phyloP scores from a whole-genome alignment of 2,797 vertebrate genomes.

The Nannoperca australis region DNA sequence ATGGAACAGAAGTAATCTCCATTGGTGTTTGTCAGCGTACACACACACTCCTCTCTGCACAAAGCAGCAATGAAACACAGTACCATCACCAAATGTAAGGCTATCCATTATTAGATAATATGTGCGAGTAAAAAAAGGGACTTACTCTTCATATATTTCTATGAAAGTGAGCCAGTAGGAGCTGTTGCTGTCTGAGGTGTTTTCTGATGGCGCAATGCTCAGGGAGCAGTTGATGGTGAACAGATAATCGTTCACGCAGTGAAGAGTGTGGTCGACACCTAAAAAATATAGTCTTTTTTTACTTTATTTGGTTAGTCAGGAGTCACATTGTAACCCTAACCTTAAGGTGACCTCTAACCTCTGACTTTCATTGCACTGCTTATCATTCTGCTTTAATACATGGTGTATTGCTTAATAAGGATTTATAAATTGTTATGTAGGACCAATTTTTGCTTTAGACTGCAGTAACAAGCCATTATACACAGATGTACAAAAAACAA shows the following conservation, averaged over 20 bases:
- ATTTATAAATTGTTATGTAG: too few species aligned
- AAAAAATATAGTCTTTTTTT: neutral
- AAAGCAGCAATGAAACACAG: neutral
- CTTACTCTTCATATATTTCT: slow-evolving; percentile 3
- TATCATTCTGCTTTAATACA: too few species aligned
- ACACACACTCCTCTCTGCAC: slow-evolving; percentile 36
- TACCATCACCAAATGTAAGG: neutral
- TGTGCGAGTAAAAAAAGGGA: neutral
- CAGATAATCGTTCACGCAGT: slow-evolving; percentile 78
- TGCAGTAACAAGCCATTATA: neutral
- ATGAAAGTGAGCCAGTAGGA: slow-evolving; percentile 58
- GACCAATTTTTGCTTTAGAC: neutral
- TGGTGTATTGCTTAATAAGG: too few species aligned
- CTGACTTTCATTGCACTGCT: too few species aligned
- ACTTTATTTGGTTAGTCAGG: neutral
- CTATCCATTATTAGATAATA: neutral
- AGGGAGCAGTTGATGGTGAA: slow-evolving; percentile 77
- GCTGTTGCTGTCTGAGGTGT: slow-evolving; percentile 6
- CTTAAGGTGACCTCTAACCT: neutral
- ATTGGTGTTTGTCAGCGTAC: slow-evolving; percentile 42
- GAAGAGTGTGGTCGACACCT: slow-evolving; percentile 45
- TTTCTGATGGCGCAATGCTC: slow-evolving; percentile 14
- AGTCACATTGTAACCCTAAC: neutral
- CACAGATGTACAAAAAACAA: neutral
- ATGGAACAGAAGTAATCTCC: slow-evolving; percentile 64